phyloP scores from a whole-genome alignment of 1,140 invertebrate species.

The Drosophila tristis region DNA sequence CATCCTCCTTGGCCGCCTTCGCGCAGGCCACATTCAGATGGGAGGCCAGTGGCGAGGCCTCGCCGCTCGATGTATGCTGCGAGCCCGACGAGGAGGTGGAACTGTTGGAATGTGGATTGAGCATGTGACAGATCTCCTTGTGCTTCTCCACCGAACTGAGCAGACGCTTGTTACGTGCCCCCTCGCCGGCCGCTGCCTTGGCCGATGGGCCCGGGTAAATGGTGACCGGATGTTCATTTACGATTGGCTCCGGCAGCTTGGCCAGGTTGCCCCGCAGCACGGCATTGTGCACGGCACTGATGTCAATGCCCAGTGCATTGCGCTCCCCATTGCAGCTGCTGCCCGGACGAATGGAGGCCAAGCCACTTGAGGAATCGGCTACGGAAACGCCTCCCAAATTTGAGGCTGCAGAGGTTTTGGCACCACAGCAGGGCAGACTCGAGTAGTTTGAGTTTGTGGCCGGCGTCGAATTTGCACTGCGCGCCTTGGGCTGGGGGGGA shows the following conservation, averaged over 20 bases:
- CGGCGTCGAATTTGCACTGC: conserved; percentile 66
- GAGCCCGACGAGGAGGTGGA: conserved; percentile 61
- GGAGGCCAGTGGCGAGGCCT: conserved; percentile 64
- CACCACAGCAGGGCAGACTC: conserved; percentile 81
- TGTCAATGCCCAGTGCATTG: conserved; percentile 80
- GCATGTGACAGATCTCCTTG: conserved; percentile 89
- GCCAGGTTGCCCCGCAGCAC: conserved; percentile 78
- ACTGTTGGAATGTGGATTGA: conserved; percentile 71
- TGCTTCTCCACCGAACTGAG: conserved; percentile 90
- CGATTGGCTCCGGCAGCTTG: conserved; percentile 79
- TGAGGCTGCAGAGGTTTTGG: conserved; percentile 45
- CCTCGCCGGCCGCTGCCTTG: conserved; percentile 28
- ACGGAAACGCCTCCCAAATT: conserved; percentile 41
- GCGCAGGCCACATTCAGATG: conserved; percentile 51
- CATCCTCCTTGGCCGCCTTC: conserved; percentile 58
- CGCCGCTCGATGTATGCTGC: conserved; percentile 62
- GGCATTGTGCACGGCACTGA: conserved; percentile 83
- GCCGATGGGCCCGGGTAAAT: conserved; percentile 85
- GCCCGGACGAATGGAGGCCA: conserved; percentile 38
- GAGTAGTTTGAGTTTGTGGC: conserved; percentile 77
- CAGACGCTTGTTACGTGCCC: conserved; percentile 85
- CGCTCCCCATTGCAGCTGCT: conserved; percentile 78
- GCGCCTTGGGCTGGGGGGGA: conserved; percentile 71
- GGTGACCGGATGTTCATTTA: conserved; percentile 87
- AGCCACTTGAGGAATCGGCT: conserved; percentile 37